phyloP scores from a whole-genome alignment of 2,888 invertebrate species.

The Cremastobaeus sp. region DNA sequence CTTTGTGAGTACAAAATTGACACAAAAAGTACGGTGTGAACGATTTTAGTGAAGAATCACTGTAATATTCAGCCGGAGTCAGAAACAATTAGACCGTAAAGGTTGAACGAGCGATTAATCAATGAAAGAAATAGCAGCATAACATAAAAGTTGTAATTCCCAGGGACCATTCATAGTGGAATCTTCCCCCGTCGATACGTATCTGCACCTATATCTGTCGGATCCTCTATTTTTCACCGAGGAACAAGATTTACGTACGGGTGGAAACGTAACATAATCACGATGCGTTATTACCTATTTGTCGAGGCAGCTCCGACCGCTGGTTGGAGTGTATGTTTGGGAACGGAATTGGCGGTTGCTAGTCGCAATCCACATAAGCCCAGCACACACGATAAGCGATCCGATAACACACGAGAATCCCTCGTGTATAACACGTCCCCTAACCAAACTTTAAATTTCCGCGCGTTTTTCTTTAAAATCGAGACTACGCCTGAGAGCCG shows the following conservation, averaged over 20 bases:
- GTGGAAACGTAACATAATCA: slow-evolving; percentile 66
- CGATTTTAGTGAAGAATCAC: too few species aligned
- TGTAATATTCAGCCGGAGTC: too few species aligned
- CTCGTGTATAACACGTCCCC: slow-evolving; percentile 57
- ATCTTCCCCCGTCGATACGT: slow-evolving; percentile 37
- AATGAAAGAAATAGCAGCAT: too few species aligned
- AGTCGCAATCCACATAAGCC: slow-evolving; percentile 74
- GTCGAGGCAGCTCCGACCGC: slow-evolving; percentile 65
- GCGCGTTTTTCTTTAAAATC: slow-evolving; percentile 74
- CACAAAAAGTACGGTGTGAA: too few species aligned
- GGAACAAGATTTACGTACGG: slow-evolving; percentile 52
- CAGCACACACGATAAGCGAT: slow-evolving; percentile 76
- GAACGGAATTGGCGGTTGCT: slow-evolving; percentile 55
- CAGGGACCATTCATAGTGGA: neutral
- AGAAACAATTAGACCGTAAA: too few species aligned
- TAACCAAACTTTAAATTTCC: slow-evolving; percentile 74
- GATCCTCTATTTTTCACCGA: slow-evolving; percentile 48
- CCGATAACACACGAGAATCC: slow-evolving; percentile 72
- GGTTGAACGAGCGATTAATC: too few species aligned
- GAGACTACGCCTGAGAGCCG: neutral
- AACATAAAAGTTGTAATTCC: neutral
- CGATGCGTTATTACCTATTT: slow-evolving; percentile 73
- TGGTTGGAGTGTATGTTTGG: slow-evolving; percentile 52
- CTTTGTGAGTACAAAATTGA: too few species aligned
- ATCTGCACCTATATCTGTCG: slow-evolving; percentile 32